Base-by-base conservation (phyloP, 2,113 vertebrate genomes). In the Indicator indicator region DNA sequence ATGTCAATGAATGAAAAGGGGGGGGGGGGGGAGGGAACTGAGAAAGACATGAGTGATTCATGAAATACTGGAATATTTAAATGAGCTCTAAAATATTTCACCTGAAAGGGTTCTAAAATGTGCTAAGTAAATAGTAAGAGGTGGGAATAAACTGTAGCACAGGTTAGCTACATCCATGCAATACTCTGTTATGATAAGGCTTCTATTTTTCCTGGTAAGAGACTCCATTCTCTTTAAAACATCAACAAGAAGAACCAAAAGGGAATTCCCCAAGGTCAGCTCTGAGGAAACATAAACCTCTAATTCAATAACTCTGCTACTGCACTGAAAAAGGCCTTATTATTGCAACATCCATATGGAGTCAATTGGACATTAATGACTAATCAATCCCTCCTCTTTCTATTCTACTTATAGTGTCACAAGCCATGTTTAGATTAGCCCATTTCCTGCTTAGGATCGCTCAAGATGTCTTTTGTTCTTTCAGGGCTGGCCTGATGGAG, bases 401-500 rank as follows among this genome's bases (percentile, higher is more conserved):
- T 97, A 97, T 98, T 98, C 97, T 97, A 97, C 97, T 98, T 98
- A 98, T 98, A 98, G 98, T 98, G 98, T 98, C 98, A 98, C 95
- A 98, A 98, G 98, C 98, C 97, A 97, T 98, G 97, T 98, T 98
- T 97, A 97, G 97, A 98, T 99, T 98, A 98, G 98, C 97, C 97
- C 94, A 97, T 98, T 99, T 99, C 98, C 98, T 98, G 98, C 98
- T 97, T 98, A 95, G 98, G 97, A 98, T 98, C 95, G 95, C 96
- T 98, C 98, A 98, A 98, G 98, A 97, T 97, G 97, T 95, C 98
- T 98, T 98, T 98, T 98, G 98, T 99, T 98, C 98, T 98, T 97
- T 96, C 96, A 93, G 95, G 97, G 97, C 98, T 92, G 96, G 97
- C 96, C 97, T 98, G 98, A 98, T 97, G 97, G 97, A 98, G 98